These are phyloP conservation scores for Heliconius erato DNA, from an alignment of 2,888 invertebrate genomes.

Conservation along the genomic window DNA sequence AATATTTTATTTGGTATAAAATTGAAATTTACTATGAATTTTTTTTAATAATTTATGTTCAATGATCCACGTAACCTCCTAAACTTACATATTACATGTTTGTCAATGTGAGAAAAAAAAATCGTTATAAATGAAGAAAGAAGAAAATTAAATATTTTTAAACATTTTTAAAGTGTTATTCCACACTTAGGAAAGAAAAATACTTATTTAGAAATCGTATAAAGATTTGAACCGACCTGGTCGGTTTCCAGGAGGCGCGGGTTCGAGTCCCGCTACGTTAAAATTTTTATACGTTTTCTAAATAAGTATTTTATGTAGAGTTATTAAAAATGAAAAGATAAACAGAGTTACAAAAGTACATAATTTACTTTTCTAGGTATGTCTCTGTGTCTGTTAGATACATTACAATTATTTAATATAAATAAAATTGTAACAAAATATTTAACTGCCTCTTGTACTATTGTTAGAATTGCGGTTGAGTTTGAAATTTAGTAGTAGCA, in stretches of 20 bases:
- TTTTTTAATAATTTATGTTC: neutral
- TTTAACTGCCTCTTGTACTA: neutral
- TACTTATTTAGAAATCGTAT: too few species aligned
- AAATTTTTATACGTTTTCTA: too few species aligned
- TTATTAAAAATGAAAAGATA: neutral
- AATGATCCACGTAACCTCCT: too few species aligned
- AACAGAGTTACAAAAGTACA: neutral
- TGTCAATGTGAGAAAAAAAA: too few species aligned
- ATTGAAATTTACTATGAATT: too few species aligned
- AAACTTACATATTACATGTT: too few species aligned
- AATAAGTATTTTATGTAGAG: neutral
- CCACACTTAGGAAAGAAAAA: too few species aligned
- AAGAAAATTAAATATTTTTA: neutral
- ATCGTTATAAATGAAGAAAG: neutral
- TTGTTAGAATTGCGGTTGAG: slow-evolving; percentile 2
- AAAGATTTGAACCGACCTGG: too few species aligned
- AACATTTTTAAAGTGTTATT: too few species aligned
- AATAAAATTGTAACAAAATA: neutral
- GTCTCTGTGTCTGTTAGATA: too few species aligned
- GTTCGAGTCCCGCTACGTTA: too few species aligned
- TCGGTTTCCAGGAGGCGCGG: too few species aligned
- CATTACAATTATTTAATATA: neutral
- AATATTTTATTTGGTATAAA: neutral
- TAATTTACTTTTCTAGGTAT: neutral
- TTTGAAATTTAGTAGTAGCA: slow-evolving; percentile 11